phyloP scores from a whole-genome alignment of 2,113 vertebrate species.

The Cyphomyrus discorhynchus region DNA sequence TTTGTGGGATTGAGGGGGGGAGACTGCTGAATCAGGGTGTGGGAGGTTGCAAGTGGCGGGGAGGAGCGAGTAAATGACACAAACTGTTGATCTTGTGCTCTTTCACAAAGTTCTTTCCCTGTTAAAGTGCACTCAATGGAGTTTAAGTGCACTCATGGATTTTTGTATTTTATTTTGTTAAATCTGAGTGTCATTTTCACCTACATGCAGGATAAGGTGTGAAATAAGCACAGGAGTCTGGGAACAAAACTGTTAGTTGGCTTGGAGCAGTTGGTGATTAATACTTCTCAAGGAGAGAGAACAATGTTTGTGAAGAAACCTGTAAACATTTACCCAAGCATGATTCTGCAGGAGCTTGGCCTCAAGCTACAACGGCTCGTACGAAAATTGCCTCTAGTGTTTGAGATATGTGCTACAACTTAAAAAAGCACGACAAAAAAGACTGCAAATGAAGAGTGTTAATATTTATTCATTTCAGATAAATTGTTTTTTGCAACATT shows the following conservation, averaged over 20 bases:
- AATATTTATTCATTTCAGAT: slow-evolving; percentile 16
- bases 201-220: not conserved
- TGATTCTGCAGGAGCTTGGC: slow-evolving; percentile 6
- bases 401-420: not conserved
- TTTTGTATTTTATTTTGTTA: not conserved
- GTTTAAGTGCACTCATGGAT: not conserved
- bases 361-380: not conserved
- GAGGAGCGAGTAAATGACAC: not conserved
- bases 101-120: not conserved
- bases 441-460: not conserved
- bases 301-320: not conserved
- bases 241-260: not conserved
- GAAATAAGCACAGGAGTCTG: not conserved
- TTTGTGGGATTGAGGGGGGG: not conserved
- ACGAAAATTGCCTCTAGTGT: not conserved
- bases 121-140: not conserved
- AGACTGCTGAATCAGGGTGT: not conserved
- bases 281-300: not conserved
- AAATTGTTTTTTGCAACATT: slow-evolving; percentile 46
- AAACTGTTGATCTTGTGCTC: not conserved
- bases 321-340: slow-evolving; percentile 10
- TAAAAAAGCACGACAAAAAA: not conserved
- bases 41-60: not conserved
- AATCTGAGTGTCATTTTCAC: not conserved
- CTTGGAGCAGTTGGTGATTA: not conserved